Evolutionary conservation across 2,888 invertebrate genomes (phyloP).

Genomic region (Oscheius sp.): DNA sequence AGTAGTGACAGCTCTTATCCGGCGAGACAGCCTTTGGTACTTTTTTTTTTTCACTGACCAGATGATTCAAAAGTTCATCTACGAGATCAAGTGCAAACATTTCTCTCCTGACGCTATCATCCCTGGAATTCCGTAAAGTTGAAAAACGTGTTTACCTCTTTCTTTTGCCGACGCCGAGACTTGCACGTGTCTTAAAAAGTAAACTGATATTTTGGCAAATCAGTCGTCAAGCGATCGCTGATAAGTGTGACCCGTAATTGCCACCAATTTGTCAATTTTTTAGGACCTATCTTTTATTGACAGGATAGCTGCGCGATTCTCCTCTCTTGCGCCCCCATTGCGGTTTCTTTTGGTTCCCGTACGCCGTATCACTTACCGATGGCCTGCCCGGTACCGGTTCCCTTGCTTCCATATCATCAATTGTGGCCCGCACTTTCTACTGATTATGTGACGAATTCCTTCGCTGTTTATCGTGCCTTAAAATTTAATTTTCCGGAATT

Average conservation of each 20-base stretch:
- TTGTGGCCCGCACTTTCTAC: slow-evolving; percentile 30
- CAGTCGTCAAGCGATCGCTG: not conserved
- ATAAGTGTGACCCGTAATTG: not conserved
- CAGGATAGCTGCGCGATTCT: slow-evolving; percentile 10
- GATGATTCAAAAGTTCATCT: not conserved
- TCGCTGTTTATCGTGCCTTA: slow-evolving; percentile 25
- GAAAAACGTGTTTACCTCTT: slow-evolving; percentile 15
- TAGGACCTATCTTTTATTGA: not conserved
- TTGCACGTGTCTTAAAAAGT: not conserved
- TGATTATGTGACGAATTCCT: slow-evolving; percentile 30
- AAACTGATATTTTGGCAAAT: not conserved
- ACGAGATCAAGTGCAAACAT: not conserved
- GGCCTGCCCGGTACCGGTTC: slow-evolving; percentile 29
- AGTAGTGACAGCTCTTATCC: slow-evolving; percentile 23
- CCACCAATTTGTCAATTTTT: slow-evolving; percentile 11
- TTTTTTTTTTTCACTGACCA: not conserved
- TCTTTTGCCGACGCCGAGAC: not conserved
- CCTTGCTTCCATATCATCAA: slow-evolving; percentile 31
- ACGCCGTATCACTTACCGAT: slow-evolving; percentile 32
- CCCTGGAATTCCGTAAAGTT: not conserved
- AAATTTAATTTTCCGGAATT: not conserved
- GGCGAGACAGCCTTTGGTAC: not conserved
- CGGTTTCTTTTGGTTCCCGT: slow-evolving; percentile 25
- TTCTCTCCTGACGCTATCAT: not conserved
- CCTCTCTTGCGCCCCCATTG: slow-evolving; percentile 25